Evolutionary conservation across 2,113 vertebrate species (phyloP).

Genomic region (Rhea americana): DNA sequence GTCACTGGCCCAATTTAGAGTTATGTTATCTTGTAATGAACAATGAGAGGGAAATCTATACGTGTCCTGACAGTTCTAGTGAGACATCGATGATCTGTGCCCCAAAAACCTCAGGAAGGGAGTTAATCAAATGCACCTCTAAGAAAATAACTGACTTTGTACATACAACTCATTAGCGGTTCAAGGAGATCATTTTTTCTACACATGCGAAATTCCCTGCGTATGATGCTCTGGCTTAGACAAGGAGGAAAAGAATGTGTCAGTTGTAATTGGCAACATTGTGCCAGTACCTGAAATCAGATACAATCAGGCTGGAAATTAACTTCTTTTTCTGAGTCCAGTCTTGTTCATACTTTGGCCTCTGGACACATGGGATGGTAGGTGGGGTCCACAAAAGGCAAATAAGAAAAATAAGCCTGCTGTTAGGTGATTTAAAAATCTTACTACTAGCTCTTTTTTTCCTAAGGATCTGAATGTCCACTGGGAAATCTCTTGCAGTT

Average conservation of each 20-base stretch:
- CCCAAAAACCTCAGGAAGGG: conserved; percentile 63
- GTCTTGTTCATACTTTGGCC: not conserved
- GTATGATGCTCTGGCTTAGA: not conserved
- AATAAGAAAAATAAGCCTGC: conserved; percentile 3
- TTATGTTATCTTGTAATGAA: conserved; percentile 73
- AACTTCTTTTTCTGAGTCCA: not conserved
- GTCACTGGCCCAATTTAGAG: conserved; percentile 70
- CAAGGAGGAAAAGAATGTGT: not conserved
- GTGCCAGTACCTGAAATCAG: not conserved
- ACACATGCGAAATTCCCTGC: not conserved
- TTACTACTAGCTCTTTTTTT: not conserved
- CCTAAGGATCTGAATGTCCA: not conserved
- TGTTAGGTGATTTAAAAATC: not conserved
- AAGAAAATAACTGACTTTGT: conserved; percentile 36
- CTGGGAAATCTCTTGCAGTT: not conserved
- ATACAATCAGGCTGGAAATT: not conserved
- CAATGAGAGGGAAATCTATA: conserved; percentile 71
- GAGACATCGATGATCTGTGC: conserved; percentile 51
- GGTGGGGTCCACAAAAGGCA: not conserved
- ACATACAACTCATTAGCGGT: not conserved
- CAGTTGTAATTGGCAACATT: not conserved
- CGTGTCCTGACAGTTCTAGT: conserved; percentile 72
- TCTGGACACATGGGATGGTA: not conserved
- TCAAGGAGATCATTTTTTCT: not conserved
- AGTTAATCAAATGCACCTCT: conserved; percentile 49